Percentiles rank a stretch among this genome's conserved stretches.
phyloP scores from a whole-genome alignment of 2,888 invertebrate species.

The Mylabris sibirica region DNA sequence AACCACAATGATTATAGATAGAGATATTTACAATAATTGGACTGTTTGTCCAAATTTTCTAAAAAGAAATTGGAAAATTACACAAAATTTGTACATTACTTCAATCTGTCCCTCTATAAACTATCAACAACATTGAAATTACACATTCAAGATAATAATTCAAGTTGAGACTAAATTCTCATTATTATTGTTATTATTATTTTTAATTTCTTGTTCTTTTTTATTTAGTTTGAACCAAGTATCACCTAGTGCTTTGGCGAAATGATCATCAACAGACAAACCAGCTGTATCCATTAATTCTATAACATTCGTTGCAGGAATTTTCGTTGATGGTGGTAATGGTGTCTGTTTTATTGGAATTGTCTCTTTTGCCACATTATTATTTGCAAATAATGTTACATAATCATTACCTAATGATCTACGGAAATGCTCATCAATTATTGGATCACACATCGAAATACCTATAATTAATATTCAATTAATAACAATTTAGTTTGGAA shows the following conservation, averaged over 20 bases:
- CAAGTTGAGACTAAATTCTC: conserved; percentile 55
- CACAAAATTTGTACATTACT: conserved; percentile 33
- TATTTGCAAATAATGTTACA: conserved; percentile 73
- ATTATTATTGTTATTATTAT: conserved; percentile 52
- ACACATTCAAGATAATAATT: conserved; percentile 5
- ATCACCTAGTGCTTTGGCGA: conserved; percentile 87
- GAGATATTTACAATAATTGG: background rate
- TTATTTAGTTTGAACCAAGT: conserved; percentile 81
- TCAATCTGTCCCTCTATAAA: conserved; percentile 23
- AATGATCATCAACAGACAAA: conserved; percentile 86
- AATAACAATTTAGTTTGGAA: background rate
- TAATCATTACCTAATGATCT: conserved; percentile 88
- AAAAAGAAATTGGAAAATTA: background rate
- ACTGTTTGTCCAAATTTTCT: background rate
- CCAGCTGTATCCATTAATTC: conserved; percentile 69
- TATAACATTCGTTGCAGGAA: conserved; percentile 52
- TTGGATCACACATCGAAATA: conserved; percentile 84
- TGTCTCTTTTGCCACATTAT: conserved; percentile 55
- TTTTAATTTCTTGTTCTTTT: conserved; percentile 65
- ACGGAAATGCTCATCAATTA: conserved; percentile 95
- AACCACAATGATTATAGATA: background rate
- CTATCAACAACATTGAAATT: conserved; percentile 11
- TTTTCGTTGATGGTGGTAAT: conserved; percentile 32
- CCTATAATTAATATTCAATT: conserved; percentile 63
- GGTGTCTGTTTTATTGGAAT: conserved; percentile 34